Conservation (phyloP, 1,140 invertebrate genomes). For the Chironomus tepperi region DNA sequence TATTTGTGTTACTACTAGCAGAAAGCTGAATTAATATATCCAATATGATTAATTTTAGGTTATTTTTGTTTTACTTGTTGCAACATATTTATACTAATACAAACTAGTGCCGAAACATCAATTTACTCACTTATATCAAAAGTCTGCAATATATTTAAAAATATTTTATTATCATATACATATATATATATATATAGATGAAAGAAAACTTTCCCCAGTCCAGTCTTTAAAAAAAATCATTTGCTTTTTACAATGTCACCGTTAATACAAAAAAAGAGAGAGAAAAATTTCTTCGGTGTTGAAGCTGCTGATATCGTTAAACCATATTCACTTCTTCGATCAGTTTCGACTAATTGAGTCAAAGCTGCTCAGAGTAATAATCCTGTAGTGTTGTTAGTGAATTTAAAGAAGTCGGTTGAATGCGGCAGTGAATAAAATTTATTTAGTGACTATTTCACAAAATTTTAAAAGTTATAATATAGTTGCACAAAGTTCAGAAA, state of each 20-base stretch:
- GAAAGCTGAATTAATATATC: no score
- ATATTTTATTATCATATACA: not conserved
- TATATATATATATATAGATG: not conserved
- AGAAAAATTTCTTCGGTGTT: not conserved
- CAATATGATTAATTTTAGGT: no score
- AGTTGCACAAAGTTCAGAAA: no score
- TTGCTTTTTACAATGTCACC: slow-evolving; percentile 15
- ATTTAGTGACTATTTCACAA: no score
- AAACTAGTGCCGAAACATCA: no score
- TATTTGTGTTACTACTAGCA: no score
- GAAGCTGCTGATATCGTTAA: not conserved
- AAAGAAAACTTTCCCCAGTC: slow-evolving; percentile 16
- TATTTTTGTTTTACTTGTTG: no score
- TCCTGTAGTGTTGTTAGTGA: not conserved
- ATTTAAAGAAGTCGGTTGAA: not conserved
- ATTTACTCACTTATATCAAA: no score
- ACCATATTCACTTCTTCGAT: not conserved
- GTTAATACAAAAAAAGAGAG: not conserved
- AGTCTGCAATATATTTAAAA: no score
- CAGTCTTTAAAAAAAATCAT: not conserved
- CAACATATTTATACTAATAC: no score
- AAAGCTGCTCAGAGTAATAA: not conserved
- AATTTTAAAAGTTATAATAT: no score
- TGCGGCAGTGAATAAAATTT: no score
- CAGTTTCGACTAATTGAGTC: not conserved